phyloP scores from a whole-genome alignment of 2,888 invertebrate species.

The Callyntrura guangdongensis region DNA sequence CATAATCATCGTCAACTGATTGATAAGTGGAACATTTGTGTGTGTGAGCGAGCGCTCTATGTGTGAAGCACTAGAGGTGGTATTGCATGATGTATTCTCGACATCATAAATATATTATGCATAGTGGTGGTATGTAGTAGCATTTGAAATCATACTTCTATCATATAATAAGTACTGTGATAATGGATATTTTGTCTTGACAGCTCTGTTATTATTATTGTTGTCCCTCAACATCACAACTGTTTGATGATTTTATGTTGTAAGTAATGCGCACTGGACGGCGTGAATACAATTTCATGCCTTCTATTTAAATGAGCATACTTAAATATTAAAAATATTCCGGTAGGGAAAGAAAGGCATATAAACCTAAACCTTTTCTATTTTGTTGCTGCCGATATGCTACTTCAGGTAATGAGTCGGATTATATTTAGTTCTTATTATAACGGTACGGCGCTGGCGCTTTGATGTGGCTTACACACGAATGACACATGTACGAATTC shows the following conservation, averaged over 20 bases:
- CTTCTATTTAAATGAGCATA: constrained; percentile 73
- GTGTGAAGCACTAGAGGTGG: constrained; percentile 68
- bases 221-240: neutral
- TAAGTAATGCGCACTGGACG: neutral
- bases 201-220: constrained; percentile 76
- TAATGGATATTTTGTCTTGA: constrained; percentile 66
- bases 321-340: constrained; percentile 55
- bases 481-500: constrained; percentile 30
- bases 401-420: neutral
- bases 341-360: constrained; percentile 25
- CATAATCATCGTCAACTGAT: constrained; percentile 32
- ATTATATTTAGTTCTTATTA: neutral
- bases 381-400: neutral
- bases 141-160: neutral
- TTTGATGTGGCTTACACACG: constrained; percentile 46
- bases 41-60: neutral
- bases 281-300: constrained; percentile 9
- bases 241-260: neutral
- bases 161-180: constrained; percentile 64
- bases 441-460: constrained; percentile 2
- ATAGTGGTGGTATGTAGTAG: neutral
- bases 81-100: neutral
- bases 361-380: too few species aligned
- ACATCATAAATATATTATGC: constrained; percentile 26
- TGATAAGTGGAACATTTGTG: constrained; percentile 15